A percentile compares a stretch with the other conserved stretches of the same genome.
Conservation (phyloP, 2,113 vertebrate genomes). For the Coptodon bakossiorum region DNA sequence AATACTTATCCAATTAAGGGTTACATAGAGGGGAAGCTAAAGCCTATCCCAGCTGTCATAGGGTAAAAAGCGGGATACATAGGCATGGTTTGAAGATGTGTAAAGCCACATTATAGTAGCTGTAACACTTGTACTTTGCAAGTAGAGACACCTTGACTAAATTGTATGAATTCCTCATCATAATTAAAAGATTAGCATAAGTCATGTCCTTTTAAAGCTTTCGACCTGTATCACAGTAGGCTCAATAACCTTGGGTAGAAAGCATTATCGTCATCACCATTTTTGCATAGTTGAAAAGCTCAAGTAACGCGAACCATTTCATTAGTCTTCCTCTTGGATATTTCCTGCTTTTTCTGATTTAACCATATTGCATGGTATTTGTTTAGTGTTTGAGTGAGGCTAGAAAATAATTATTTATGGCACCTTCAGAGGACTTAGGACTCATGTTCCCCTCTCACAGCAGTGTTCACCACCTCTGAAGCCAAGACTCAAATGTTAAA, state of each 20-base stretch:
- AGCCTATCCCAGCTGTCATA: not conserved
- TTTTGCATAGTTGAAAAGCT: not conserved
- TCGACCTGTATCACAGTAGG: not conserved
- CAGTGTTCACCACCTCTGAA: slow-evolving; percentile 14
- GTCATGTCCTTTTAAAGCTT: not conserved
- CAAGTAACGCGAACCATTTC: not conserved
- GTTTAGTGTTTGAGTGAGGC: not conserved
- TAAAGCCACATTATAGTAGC: not conserved
- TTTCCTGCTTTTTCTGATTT: not conserved
- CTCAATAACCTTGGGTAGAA: not conserved
- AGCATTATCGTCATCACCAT: accelerated
- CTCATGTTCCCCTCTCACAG: not conserved
- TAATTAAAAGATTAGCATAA: not conserved
- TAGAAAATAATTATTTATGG: not conserved
- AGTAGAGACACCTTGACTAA: not conserved
- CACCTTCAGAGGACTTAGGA: not conserved
- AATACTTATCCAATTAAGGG: not conserved
- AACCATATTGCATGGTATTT: not conserved
- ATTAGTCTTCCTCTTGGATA: not conserved
- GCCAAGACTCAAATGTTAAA: slow-evolving; percentile 48
- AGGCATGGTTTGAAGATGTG: not conserved
- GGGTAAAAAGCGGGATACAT: accelerated
- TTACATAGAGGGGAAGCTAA: accelerated
- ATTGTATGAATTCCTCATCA: not conserved
- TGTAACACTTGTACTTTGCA: not conserved